These are phyloP conservation scores for Unio delphinus DNA, from an alignment of 2,888 invertebrate species.

Conservation along the genomic window DNA sequence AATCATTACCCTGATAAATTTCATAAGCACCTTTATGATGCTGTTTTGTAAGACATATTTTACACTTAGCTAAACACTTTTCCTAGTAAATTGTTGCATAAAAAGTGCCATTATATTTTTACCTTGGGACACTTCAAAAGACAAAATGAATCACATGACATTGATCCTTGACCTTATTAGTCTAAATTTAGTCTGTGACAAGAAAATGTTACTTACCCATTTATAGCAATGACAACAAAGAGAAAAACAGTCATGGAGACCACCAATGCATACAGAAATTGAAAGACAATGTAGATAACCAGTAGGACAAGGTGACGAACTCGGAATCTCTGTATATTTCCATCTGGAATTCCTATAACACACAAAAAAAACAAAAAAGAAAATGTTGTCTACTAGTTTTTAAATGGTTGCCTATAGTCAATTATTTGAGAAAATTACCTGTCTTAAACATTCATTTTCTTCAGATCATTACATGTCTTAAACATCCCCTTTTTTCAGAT, in stretches of 20 bases:
- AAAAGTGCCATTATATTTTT: too few species aligned
- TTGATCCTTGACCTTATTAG: neutral
- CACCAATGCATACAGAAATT: conserved; percentile 62
- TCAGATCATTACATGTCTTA: too few species aligned
- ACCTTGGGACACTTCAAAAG: neutral
- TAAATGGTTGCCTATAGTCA: neutral
- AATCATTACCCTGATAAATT: too few species aligned
- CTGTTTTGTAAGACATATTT: too few species aligned
- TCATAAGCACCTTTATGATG: too few species aligned
- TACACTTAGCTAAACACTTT: too few species aligned
- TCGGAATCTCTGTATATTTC: conserved; percentile 50
- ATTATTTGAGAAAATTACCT: too few species aligned
- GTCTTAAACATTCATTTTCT: too few species aligned
- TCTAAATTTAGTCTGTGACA: neutral
- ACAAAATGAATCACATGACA: neutral
- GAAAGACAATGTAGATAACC: conserved; percentile 64
- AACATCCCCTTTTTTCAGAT: too few species aligned
- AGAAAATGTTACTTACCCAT: conserved; percentile 49
- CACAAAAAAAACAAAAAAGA: neutral
- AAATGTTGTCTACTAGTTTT: neutral
- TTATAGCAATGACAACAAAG: conserved; percentile 60
- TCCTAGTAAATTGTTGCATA: too few species aligned
- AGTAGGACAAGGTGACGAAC: conserved; percentile 63
- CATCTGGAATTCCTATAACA: conserved; percentile 48
- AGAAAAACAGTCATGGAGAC: conserved; percentile 66